Evolutionary conservation across 1,140 invertebrate genomes (phyloP).

Genomic region (Formica exsecta): DNA sequence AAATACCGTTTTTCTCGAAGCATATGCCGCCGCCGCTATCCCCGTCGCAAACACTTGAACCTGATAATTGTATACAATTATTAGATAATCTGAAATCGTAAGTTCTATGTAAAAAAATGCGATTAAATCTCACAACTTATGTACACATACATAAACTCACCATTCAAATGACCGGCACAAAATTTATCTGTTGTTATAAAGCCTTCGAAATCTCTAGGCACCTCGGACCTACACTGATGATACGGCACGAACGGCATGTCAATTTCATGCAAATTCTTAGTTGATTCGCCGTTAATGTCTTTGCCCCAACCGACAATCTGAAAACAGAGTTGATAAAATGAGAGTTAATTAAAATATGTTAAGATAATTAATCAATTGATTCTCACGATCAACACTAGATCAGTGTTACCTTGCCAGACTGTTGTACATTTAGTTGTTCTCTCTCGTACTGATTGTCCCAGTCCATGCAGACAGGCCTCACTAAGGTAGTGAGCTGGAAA

Average conservation of each 20-base stretch:
- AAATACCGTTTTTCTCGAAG: constrained; percentile 72
- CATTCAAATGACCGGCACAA: constrained; percentile 76
- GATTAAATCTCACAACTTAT: neutral
- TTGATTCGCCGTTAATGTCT: constrained; percentile 64
- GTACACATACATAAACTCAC: constrained; percentile 57
- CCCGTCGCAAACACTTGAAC: constrained; percentile 75
- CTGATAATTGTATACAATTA: constrained; percentile 60
- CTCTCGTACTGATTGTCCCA: constrained; percentile 82
- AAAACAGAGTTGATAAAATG: neutral
- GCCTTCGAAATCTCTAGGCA: constrained; percentile 72
- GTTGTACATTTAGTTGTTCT: constrained; percentile 78
- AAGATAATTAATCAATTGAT: neutral
- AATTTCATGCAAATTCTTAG: constrained; percentile 68
- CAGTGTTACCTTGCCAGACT: constrained; percentile 66
- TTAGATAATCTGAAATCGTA: neutral
- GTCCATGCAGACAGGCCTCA: constrained; percentile 84
- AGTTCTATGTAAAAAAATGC: neutral
- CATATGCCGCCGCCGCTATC: constrained; percentile 80
- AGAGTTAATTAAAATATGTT: constrained; percentile 41
- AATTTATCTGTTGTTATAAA: constrained; percentile 78
- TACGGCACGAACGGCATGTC: constrained; percentile 72
- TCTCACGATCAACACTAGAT: constrained; percentile 48
- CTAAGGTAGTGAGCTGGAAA: constrained; percentile 78
- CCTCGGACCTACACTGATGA: constrained; percentile 66
- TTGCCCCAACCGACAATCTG: constrained; percentile 76